Evolutionary conservation across 2,888 invertebrate genomes (phyloP), one percentile per base, ranked within the genome.

Genomic region (Athalia cordata): DNA sequence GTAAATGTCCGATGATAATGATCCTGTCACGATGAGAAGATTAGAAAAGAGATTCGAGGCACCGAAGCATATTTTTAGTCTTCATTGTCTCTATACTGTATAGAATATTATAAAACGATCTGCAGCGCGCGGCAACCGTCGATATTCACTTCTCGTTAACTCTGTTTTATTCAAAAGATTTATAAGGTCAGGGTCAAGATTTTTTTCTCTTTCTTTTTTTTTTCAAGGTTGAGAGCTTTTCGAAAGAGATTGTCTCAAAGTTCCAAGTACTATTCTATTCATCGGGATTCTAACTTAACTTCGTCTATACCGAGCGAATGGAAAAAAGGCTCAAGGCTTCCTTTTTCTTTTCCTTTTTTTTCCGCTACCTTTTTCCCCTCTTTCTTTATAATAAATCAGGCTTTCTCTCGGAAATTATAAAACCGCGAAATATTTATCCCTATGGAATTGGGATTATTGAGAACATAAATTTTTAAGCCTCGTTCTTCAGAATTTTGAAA

Each of bases 181-280:
- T n/a, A 29, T 29, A 59, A 72, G 72, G 72, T 52, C 70, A 57
- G 57, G 70, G 70, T 59, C 57, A 72, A 57, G 59, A 72, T 57
- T 8, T 29, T 29, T 29, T 29, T 29, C 29, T 29, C 29, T 0
- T 29, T 29, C 2, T 29, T 29, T 29, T 29, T 29, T 29, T 2
- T 29, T 29, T n/a, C 8, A 59, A 45, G 59, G 72, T 72, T 59
- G n/a, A 6, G 45, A 47, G 47, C 47, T 13, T 59, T 13, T 7
- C 45, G 72, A 57, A 5, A 72, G 11, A 59, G 47, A 72, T 47
- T 59, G 57, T 15, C 13, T 72, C 72, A 15, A 5, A 59, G 11
- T 57, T 9, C 47, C 72, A 5, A 59, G 55, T 68, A n/a, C n/a
- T n/a, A 68, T 65, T 72, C 47, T 72, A 68, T 68, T 29, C 55